phyloP scores from a whole-genome alignment of 2,888 invertebrate genomes.

The Ommatoiulus sabulosus region DNA sequence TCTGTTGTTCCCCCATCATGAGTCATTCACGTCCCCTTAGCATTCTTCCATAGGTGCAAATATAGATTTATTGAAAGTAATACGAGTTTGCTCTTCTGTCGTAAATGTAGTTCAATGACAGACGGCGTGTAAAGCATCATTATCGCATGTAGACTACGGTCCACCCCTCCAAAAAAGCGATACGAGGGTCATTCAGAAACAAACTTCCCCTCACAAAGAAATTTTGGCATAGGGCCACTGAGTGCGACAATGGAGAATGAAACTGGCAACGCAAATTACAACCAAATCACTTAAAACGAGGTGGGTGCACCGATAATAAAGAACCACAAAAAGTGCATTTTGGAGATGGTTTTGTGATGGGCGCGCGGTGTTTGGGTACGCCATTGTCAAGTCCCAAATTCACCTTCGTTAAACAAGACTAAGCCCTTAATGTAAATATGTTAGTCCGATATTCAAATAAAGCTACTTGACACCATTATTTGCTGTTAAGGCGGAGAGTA shows the following conservation, averaged over 20 bases:
- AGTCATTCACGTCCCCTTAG: conserved; percentile 35
- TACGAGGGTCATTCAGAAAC: conserved; percentile 24
- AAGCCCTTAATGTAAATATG: conserved; percentile 29
- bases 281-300: background rate
- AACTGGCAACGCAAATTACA: background rate
- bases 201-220: background rate
- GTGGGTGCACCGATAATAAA: background rate
- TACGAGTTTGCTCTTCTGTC: background rate
- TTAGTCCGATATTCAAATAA: background rate
- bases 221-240: background rate
- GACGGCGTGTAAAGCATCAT: conserved; percentile 43
- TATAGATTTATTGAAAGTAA: conserved; percentile 47
- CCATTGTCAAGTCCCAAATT: conserved; percentile 7
- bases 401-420: conserved; percentile 38
- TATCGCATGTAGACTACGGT: background rate
- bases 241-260: background rate
- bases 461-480: background rate
- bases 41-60: conserved; percentile 21
- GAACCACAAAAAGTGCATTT: background rate
- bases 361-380: background rate
- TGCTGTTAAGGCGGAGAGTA: conserved; percentile 18
- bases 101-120: conserved; percentile 48
- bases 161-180: background rate
- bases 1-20: conserved; percentile 47
- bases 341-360: background rate